Percentiles rank a stretch among this genome's conserved stretches.
Evolutionary conservation across 2,797 vertebrate genomes (phyloP).

Genomic region (Antennarius maculatus): DNA sequence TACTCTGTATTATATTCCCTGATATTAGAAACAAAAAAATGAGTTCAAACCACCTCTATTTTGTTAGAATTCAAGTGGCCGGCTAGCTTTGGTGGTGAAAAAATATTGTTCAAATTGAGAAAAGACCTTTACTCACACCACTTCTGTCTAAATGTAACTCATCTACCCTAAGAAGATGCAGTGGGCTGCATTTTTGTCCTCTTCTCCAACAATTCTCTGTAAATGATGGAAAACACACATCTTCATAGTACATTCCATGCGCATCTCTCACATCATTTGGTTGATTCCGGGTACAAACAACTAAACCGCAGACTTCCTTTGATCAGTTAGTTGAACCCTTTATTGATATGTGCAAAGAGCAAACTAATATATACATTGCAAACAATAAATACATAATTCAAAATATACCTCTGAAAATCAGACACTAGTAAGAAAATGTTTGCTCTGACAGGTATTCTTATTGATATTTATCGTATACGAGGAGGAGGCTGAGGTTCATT

Average conservation of each 20-base stretch:
- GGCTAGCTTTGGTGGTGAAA: slow-evolving; percentile 53
- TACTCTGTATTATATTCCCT: slow-evolving; percentile 80
- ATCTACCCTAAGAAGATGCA: slow-evolving; percentile 40
- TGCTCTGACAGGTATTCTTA: slow-evolving; percentile 81
- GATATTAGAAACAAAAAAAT: slow-evolving; percentile 79
- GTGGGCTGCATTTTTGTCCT: slow-evolving; percentile 61
- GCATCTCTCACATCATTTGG: slow-evolving; percentile 69
- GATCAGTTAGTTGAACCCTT: slow-evolving; percentile 79
- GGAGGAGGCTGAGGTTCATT: slow-evolving; percentile 23
- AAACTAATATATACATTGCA: slow-evolving; percentile 91
- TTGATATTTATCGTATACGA: slow-evolving; percentile 23
- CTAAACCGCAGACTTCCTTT: slow-evolving; percentile 77
- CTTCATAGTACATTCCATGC: slow-evolving; percentile 80
- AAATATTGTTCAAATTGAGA: slow-evolving; percentile 63
- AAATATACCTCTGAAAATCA: slow-evolving; percentile 84
- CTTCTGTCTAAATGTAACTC: slow-evolving; percentile 71
- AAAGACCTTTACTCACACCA: slow-evolving; percentile 69
- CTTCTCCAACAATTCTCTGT: slow-evolving; percentile 17
- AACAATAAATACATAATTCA: slow-evolving; percentile 81
- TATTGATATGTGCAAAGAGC: slow-evolving; percentile 89
- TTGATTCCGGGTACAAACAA: slow-evolving; percentile 70
- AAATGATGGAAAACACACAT: slow-evolving; percentile 55
- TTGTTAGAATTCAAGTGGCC: slow-evolving; percentile 63
- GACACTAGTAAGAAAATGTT: slow-evolving; percentile 81
- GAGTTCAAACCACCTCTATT: slow-evolving; percentile 52